These are phyloP conservation scores for Arctia plantaginis DNA, from an alignment of 2,888 invertebrate species.

Conservation along the genomic window DNA sequence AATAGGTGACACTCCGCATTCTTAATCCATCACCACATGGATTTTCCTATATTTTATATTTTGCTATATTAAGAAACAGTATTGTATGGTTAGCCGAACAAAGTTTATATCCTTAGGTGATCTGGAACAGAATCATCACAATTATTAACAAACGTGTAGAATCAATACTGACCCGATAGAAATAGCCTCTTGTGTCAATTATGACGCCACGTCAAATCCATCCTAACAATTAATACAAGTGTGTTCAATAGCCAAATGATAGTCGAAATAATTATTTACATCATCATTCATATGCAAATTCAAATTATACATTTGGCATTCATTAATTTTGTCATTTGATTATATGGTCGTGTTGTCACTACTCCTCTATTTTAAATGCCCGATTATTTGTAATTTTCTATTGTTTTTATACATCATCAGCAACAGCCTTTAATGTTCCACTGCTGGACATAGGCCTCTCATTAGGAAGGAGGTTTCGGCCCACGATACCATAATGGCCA, in stretches of 20 bases:
- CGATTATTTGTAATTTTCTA: no score
- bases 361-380: neutral
- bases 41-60: no score
- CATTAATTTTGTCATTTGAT: neutral
- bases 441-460: no score
- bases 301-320: constrained; percentile 5
- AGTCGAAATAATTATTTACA: constrained; percentile 2
- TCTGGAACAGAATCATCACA: neutral
- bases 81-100: neutral
- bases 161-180: neutral
- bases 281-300: constrained; percentile 7
- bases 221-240: neutral
- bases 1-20: no score
- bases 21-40: no score
- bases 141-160: neutral
- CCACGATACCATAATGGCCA: no score
- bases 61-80: neutral
- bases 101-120: neutral
- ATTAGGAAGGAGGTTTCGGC: no score
- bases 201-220: neutral
- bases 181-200: neutral
- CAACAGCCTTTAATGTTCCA: no score
- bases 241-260: neutral
- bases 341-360: neutral
- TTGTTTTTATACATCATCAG: no score